phyloP scores from a whole-genome alignment of 2,888 invertebrate species.

The Meganola albula region DNA sequence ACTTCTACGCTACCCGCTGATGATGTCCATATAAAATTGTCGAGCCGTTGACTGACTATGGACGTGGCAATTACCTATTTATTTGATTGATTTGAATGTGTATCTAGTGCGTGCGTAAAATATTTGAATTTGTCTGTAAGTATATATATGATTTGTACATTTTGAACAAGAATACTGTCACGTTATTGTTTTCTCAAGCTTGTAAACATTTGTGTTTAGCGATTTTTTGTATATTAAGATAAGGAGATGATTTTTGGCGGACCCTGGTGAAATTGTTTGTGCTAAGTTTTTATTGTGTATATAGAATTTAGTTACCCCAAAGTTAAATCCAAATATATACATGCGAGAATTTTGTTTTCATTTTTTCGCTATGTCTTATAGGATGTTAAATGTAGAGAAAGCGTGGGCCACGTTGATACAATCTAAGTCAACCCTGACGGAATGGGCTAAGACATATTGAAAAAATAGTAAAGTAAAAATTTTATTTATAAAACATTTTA shows the following conservation, averaged over 20 bases:
- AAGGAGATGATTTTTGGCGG: slow-evolving; percentile 23
- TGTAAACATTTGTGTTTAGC: slow-evolving; percentile 58
- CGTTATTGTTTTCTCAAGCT: slow-evolving; percentile 52
- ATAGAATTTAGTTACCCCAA: slow-evolving; percentile 70
- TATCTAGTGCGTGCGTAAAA: slow-evolving; percentile 29
- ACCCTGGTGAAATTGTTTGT: slow-evolving; percentile 25
- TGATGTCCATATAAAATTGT: no score
- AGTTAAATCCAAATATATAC: slow-evolving; percentile 69
- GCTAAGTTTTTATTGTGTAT: slow-evolving; percentile 58
- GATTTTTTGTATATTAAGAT: slow-evolving; percentile 43
- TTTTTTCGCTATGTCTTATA: slow-evolving; percentile 43
- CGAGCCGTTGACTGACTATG: no score
- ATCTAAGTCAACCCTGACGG: no score
- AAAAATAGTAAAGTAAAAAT: no score
- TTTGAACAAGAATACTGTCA: slow-evolving; percentile 57
- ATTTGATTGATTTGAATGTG: slow-evolving; percentile 21
- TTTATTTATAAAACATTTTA: no score
- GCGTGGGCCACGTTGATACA: no score
- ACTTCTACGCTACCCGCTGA: no score
- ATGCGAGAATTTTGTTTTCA: slow-evolving; percentile 46
- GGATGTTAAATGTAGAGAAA: no score
- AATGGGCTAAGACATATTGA: no score
- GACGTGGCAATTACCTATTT: no score
- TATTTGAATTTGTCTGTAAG: slow-evolving; percentile 65
- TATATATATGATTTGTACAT: slow-evolving; percentile 72